phyloP scores from a whole-genome alignment of 1,140 invertebrate genomes.

The Chionoecetes opilio region DNA sequence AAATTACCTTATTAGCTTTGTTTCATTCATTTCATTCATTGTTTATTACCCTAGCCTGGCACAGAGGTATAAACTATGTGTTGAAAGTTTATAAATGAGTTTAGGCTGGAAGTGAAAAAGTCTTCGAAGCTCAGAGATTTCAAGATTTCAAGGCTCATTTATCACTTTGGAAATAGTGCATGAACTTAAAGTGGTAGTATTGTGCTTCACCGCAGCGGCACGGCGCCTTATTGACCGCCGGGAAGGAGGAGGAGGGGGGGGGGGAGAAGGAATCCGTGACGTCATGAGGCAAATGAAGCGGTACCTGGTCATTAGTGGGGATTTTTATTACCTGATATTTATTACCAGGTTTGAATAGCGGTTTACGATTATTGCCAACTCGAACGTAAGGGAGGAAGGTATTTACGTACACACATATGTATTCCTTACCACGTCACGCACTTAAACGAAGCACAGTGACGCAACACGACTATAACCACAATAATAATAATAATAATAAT shows the following conservation, averaged over 20 bases:
- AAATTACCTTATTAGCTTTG: background rate
- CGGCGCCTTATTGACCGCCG: background rate
- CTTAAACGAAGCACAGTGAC: too few species aligned
- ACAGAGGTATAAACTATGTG: background rate
- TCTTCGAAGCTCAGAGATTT: too few species aligned
- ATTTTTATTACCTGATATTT: too few species aligned
- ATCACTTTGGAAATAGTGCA: background rate
- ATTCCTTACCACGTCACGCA: too few species aligned
- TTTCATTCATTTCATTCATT: background rate
- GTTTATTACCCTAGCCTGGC: background rate
- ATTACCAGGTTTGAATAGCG: too few species aligned
- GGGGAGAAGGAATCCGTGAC: background rate
- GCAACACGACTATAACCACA: too few species aligned
- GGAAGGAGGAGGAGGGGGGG: background rate
- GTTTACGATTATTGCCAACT: too few species aligned
- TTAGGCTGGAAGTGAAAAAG: background rate
- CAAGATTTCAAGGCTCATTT: background rate
- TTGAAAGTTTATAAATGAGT: background rate
- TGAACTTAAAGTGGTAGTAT: background rate
- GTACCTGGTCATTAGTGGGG: too few species aligned
- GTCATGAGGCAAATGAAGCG: too few species aligned
- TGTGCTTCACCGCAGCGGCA: slow-evolving; percentile 12
- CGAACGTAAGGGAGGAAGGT: background rate
- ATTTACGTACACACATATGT: background rate
- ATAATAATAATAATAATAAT: too few species aligned